These are phyloP conservation scores for Chelonoidis abingdonii DNA, from an alignment of 2,113 vertebrate genomes.

Conservation along the genomic window DNA sequence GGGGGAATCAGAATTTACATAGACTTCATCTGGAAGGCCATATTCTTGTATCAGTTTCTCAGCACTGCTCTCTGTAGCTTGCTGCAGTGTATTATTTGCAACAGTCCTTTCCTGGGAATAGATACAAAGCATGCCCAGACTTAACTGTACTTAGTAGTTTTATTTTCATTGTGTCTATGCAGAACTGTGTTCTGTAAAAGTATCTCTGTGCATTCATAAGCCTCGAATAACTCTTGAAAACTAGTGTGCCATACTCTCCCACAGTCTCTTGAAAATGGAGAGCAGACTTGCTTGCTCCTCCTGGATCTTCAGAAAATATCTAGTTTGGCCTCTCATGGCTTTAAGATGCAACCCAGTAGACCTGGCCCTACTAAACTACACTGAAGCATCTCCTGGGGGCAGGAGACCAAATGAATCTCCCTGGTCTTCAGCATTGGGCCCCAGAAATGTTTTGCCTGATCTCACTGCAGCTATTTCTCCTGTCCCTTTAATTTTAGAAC, in stretches of 20 bases:
- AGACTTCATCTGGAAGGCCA: conserved; percentile 27
- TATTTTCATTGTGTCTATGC: not conserved
- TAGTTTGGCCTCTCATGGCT: not conserved
- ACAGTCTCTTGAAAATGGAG: not conserved
- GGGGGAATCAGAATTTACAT: conserved; percentile 30
- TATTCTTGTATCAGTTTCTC: conserved; percentile 28
- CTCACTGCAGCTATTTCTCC: not conserved
- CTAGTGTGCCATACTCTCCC: not conserved
- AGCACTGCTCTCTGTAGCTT: not conserved
- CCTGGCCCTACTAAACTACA: not conserved
- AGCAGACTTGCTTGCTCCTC: not conserved
- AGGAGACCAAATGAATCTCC: not conserved
- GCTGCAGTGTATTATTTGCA: conserved; percentile 34
- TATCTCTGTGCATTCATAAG: not conserved
- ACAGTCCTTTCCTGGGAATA: not conserved
- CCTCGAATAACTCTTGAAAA: not conserved
- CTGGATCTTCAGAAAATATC: not conserved
- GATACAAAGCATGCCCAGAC: not conserved
- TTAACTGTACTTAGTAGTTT: not conserved
- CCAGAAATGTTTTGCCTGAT: not conserved
- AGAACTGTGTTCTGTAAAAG: not conserved
- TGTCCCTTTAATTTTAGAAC: not conserved
- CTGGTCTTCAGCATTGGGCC: not conserved
- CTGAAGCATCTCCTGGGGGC: not conserved
- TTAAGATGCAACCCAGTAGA: not conserved